Conservation (phyloP, 2,113 vertebrate genomes). For the Chionis minor region DNA sequence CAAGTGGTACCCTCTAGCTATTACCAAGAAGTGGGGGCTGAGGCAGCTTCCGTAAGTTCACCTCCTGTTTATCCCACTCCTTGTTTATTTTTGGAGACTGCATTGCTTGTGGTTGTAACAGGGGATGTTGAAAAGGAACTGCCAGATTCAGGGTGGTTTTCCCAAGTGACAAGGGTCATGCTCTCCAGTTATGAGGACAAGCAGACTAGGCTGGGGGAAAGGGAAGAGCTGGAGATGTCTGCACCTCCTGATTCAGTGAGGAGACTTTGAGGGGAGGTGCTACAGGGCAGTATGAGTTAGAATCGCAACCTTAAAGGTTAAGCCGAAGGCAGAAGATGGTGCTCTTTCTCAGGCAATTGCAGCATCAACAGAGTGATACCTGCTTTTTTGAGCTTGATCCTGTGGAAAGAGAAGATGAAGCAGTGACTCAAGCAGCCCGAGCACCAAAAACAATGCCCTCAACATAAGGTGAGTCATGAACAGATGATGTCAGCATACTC, state of each 20-base stretch:
- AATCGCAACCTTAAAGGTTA: not conserved
- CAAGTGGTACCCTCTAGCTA: not conserved
- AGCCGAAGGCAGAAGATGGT: not conserved
- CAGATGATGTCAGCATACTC: not conserved
- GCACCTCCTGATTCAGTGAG: not conserved
- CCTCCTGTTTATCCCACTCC: slow-evolving; percentile 54
- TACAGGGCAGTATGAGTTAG: not conserved
- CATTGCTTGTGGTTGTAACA: not conserved
- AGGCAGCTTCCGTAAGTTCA: slow-evolving; percentile 57
- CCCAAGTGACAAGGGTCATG: not conserved
- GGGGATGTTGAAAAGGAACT: slow-evolving; percentile 1
- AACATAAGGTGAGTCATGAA: not conserved
- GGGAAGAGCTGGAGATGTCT: not conserved
- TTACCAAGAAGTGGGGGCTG: not conserved
- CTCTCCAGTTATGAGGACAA: not conserved
- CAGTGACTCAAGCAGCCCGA: not conserved
- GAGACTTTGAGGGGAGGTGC: not conserved
- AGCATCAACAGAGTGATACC: not conserved
- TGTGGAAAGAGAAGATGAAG: not conserved
- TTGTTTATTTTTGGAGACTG: slow-evolving; percentile 44
- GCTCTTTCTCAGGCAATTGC: not conserved
- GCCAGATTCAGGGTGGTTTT: not conserved
- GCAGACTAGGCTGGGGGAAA: not conserved
- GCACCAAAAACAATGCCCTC: not conserved
- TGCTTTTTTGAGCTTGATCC: not conserved